These are phyloP conservation scores for Pachypanchax playfairii DNA, from an alignment of 2,113 vertebrate species.

Conservation along the genomic window DNA sequence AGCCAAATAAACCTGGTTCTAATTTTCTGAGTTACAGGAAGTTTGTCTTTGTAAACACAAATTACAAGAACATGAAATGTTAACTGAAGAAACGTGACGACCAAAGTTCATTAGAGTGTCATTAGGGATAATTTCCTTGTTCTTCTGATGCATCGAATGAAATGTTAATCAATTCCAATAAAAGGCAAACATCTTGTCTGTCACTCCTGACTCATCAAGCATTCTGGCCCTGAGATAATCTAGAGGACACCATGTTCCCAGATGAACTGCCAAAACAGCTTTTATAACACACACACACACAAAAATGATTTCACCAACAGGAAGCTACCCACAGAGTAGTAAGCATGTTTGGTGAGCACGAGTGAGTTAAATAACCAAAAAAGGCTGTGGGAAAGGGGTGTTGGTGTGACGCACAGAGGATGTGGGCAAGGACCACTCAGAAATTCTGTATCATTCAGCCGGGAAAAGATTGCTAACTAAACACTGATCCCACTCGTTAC, in stretches of 20 bases:
- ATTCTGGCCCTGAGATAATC: slow-evolving; percentile 26
- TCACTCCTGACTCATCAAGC: slow-evolving; percentile 31
- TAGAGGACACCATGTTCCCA: slow-evolving; percentile 46
- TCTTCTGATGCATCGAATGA: slow-evolving; percentile 19
- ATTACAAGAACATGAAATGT: neutral
- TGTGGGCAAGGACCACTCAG: slow-evolving; percentile 47
- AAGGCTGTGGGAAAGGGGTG: slow-evolving; percentile 5
- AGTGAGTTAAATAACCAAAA: slow-evolving; percentile 38
- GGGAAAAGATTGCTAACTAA: slow-evolving; percentile 44
- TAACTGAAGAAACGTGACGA: neutral
- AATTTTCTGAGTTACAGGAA: too few relatives aligned
- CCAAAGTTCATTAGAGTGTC: neutral
- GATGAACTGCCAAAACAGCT: slow-evolving; percentile 29
- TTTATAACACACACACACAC: slow-evolving; percentile 25
- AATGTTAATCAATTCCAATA: slow-evolving; percentile 20
- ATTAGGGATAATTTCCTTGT: slow-evolving; percentile 8
- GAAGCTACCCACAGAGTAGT: slow-evolving; percentile 60
- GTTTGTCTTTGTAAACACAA: neutral
- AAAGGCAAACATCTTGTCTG: slow-evolving; percentile 18
- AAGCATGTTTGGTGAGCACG: slow-evolving; percentile 54
- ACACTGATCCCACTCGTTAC: slow-evolving; percentile 2
- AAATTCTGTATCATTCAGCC: slow-evolving; percentile 19
- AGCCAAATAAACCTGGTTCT: too few relatives aligned
- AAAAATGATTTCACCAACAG: slow-evolving; percentile 34
- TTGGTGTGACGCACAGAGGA: slow-evolving; percentile 57